Percentiles rank a stretch among this genome's conserved stretches.
Conservation (phyloP, 2,888 invertebrate species). For the Axea sp. region DNA sequence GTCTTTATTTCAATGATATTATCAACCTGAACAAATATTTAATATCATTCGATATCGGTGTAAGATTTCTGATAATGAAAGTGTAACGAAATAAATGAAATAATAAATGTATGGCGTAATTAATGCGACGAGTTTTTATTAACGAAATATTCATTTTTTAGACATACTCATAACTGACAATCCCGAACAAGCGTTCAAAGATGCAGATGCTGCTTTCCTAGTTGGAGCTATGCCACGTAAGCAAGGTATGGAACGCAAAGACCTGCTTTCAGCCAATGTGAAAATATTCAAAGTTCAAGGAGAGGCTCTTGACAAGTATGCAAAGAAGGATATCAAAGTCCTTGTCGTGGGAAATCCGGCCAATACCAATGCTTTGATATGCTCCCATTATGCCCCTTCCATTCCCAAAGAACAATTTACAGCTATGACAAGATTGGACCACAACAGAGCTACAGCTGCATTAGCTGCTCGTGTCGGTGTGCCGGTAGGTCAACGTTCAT, state of each 20-base stretch:
- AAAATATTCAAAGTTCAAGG: conserved; percentile 99
- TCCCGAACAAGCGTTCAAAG: conserved; percentile 95
- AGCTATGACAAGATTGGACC: conserved; percentile 98
- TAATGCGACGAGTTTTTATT: too few species aligned
- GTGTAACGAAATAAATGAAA: too few species aligned
- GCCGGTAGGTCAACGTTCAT: conserved; percentile 64
- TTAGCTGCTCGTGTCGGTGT: conserved; percentile 85
- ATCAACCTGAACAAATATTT: too few species aligned
- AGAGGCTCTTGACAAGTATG: conserved; percentile 92
- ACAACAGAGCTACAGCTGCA: conserved; percentile 97
- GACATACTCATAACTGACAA: conserved; percentile 92
- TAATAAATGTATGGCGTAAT: too few species aligned
- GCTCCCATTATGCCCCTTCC: conserved; percentile 96
- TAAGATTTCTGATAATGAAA: too few species aligned
- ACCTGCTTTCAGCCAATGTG: conserved; percentile 97
- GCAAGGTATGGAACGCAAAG: conserved; percentile 99
- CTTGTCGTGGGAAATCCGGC: conserved; percentile 99
- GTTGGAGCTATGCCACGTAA: conserved; percentile 99
- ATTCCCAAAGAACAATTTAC: conserved; percentile 98
- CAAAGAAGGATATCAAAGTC: conserved; percentile 95
- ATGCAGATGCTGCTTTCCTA: conserved; percentile 96
- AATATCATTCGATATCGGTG: too few species aligned
- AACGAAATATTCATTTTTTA: conserved; percentile 72
- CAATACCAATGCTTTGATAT: conserved; percentile 98
- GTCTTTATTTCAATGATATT: too few species aligned